Percentiles rank a stretch among this genome's conserved stretches.
phyloP scores from a whole-genome alignment of 2,113 vertebrate genomes.

The Piaya cayana region DNA sequence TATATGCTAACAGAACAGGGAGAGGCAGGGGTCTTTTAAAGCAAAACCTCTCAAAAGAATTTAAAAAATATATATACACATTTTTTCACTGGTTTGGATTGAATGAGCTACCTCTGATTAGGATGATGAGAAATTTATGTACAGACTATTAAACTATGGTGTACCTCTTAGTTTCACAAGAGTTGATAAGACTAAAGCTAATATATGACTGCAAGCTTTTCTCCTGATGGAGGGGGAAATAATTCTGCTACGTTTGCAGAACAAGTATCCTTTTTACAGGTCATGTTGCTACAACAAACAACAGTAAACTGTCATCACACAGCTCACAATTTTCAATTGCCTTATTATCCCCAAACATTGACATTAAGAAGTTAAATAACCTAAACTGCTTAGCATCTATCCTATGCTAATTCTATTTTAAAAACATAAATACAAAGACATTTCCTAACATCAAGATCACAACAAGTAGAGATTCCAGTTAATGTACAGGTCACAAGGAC shows the following conservation, averaged over 20 bases:
- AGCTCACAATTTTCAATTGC: background rate
- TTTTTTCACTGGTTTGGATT: background rate
- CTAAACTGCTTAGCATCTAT: background rate
- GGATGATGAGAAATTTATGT: background rate
- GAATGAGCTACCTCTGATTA: background rate
- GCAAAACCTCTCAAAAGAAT: background rate
- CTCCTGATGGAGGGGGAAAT: background rate
- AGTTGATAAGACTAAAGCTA: background rate
- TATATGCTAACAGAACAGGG: background rate
- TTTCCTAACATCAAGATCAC: background rate
- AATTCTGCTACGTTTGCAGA: background rate
- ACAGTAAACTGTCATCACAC: background rate
- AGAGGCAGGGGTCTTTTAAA: background rate
- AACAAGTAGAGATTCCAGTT: background rate
- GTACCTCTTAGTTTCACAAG: background rate
- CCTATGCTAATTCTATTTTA: background rate
- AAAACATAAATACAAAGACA: background rate
- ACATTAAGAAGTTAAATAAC: background rate
- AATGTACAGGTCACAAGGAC: background rate
- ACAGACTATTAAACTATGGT: background rate
- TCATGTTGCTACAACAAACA: background rate
- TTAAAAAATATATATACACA: background rate
- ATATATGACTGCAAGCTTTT: background rate
- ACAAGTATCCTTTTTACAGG: background rate
- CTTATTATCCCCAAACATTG: background rate